These are phyloP conservation scores for Tachina grossa DNA, from an alignment of 2,888 invertebrate species.

Conservation along the genomic window DNA sequence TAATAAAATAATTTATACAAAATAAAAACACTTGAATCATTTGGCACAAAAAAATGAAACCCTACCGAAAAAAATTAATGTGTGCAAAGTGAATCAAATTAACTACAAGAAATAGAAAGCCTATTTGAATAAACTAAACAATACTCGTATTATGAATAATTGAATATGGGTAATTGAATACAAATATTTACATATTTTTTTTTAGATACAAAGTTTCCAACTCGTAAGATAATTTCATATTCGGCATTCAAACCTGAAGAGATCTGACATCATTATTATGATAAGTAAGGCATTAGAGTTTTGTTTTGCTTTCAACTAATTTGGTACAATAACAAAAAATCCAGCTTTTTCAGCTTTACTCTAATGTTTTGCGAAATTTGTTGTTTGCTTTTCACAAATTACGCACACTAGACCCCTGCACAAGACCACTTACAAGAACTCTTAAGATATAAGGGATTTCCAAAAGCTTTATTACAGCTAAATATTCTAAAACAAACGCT, in stretches of 20 bases:
- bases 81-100: constrained; percentile 9
- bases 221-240: constrained; percentile 10
- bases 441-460: too few relatives aligned
- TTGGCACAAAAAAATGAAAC: too few relatives aligned
- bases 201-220: constrained; percentile 36
- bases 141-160: background rate
- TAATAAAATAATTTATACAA: too few relatives aligned
- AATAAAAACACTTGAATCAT: background rate
- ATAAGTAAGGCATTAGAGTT: background rate
- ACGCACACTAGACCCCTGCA: too few relatives aligned
- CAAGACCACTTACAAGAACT: too few relatives aligned
- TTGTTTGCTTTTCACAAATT: too few relatives aligned
- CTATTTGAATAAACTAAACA: background rate
- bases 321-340: constrained; percentile 14
- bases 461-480: too few relatives aligned
- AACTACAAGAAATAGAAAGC: background rate
- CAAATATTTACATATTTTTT: background rate
- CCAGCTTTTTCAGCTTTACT: constrained; percentile 10
- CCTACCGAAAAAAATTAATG: background rate
- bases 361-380: too few relatives aligned
- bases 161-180: constrained; percentile 28
- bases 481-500: too few relatives aligned
- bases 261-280: constrained; percentile 6
- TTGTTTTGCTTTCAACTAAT: background rate
- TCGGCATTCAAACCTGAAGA: background rate